Evolutionary conservation across 1,140 invertebrate genomes (phyloP).

Genomic region (Cyclina sinensis): DNA sequence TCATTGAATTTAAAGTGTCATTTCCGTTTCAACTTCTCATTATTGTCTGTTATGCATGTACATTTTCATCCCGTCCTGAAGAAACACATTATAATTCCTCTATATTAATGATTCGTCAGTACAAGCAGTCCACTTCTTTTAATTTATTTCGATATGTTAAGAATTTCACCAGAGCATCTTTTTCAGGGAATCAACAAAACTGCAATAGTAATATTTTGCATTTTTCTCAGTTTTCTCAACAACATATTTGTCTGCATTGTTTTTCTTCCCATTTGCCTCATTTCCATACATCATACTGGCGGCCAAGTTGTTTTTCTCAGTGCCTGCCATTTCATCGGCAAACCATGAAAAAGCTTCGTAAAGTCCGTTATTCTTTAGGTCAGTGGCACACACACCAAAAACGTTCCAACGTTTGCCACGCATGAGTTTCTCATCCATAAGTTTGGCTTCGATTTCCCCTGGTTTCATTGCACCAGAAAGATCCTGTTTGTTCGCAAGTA

Average conservation of each 20-base stretch:
- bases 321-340: background rate
- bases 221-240: background rate
- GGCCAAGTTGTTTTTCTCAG: constrained; percentile 16
- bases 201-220: background rate
- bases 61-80: too few relatives aligned
- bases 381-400: constrained; percentile 14
- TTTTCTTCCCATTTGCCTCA: background rate
- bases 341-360: constrained; percentile 38
- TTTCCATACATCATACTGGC: background rate
- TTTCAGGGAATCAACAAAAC: constrained; percentile 26
- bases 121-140: too few relatives aligned
- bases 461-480: background rate
- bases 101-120: too few relatives aligned
- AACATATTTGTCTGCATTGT: background rate
- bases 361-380: background rate
- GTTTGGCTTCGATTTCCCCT: background rate
- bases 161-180: constrained; percentile 1
- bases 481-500: constrained; percentile 61
- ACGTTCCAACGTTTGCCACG: background rate
- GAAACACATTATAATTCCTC: too few relatives aligned
- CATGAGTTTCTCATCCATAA: background rate
- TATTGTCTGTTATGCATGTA: too few relatives aligned
- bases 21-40: too few relatives aligned
- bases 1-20: too few relatives aligned
- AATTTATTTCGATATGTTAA: too few relatives aligned